phyloP scores from a whole-genome alignment of 2,888 invertebrate species.

The Taphrorychus bicolor region DNA sequence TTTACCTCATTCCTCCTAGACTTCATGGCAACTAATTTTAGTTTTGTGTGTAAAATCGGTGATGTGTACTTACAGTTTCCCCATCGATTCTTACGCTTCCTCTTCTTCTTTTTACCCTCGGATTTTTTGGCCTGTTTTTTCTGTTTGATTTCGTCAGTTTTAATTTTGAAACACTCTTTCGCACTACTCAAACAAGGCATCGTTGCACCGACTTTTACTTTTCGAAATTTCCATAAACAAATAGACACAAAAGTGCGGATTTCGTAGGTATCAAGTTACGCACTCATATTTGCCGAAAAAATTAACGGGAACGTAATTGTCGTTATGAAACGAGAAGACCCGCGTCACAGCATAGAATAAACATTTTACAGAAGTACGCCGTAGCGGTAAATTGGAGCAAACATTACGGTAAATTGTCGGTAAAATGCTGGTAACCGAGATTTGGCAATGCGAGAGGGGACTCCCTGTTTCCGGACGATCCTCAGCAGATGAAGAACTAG shows the following conservation, averaged over 20 bases:
- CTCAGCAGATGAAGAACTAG: constrained; percentile 46
- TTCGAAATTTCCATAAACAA: constrained; percentile 15
- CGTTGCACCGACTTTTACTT: constrained; percentile 16
- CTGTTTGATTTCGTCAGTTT: constrained; percentile 41
- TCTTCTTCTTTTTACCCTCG: constrained; percentile 41
- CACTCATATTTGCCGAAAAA: constrained; percentile 30
- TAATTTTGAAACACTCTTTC: constrained; percentile 51
- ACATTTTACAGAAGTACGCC: constrained; percentile 34
- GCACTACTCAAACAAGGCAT: constrained; percentile 50
- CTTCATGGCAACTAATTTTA: no score
- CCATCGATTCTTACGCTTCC: constrained; percentile 45
- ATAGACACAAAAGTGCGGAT: not conserved
- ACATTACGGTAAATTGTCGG: constrained; percentile 46
- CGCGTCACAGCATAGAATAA: constrained; percentile 20
- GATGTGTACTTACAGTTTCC: constrained; percentile 49
- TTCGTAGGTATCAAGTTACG: constrained; percentile 1
- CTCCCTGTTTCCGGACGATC: constrained; percentile 30
- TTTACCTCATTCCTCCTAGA: no score
- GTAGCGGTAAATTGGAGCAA: constrained; percentile 48
- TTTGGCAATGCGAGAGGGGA: constrained; percentile 24
- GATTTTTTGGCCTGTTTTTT: constrained; percentile 44
- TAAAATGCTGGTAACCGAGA: constrained; percentile 40
- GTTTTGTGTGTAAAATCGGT: no score
- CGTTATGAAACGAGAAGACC: constrained; percentile 12
- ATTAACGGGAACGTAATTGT: constrained; percentile 12